Evolutionary conservation across 2,888 invertebrate genomes (phyloP).

Genomic region (Lasius fuliginosus): DNA sequence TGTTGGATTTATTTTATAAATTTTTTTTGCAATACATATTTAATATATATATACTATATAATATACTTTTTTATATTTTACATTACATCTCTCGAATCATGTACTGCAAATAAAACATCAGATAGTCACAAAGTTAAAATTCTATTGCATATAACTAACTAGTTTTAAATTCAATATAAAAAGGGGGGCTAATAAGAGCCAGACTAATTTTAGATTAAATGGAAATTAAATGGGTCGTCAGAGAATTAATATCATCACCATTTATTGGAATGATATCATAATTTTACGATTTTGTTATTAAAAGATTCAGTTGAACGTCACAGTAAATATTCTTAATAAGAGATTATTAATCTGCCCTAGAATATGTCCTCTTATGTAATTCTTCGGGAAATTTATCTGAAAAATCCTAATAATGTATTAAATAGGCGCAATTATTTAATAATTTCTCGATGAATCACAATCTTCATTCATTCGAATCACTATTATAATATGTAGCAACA

Average conservation of each 20-base stretch:
- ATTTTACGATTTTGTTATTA: constrained; percentile 17
- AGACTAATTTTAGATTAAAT: background rate
- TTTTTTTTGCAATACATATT: background rate
- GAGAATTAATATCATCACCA: background rate
- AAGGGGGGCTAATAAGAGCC: too few relatives aligned
- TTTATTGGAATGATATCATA: background rate
- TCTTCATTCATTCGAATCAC: background rate
- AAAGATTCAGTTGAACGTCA: background rate
- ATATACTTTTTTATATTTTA: background rate
- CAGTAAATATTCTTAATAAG: background rate
- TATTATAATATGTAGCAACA: background rate
- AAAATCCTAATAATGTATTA: background rate
- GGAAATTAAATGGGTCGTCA: background rate
- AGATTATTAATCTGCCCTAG: background rate
- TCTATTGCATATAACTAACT: background rate
- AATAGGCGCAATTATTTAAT: background rate
- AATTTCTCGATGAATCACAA: background rate
- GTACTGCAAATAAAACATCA: background rate
- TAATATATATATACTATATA: background rate
- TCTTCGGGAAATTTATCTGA: background rate
- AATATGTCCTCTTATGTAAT: background rate
- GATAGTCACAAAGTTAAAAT: background rate
- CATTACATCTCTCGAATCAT: background rate
- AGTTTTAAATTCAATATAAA: background rate
- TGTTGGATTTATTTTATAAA: background rate